Evolutionary conservation across 2,888 invertebrate genomes (phyloP).

Genomic region (Argyresthia goedartella): DNA sequence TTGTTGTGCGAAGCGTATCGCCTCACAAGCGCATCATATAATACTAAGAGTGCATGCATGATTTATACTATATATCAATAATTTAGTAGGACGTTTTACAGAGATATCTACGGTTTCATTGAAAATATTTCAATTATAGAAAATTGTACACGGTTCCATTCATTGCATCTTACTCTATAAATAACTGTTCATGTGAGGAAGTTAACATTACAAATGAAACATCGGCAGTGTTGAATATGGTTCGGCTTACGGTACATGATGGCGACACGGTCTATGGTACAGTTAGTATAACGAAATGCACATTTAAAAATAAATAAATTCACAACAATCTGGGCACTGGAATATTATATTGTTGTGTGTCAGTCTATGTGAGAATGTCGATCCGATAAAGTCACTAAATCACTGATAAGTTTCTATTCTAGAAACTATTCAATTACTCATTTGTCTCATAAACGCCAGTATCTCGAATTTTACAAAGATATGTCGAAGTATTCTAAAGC

Average conservation of each 20-base stretch:
- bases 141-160: constrained; percentile 27
- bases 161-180: constrained; percentile 5
- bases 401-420: not conserved
- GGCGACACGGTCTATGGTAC: too few relatives aligned
- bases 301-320: constrained; percentile 41
- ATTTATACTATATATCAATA: constrained; percentile 61
- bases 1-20: constrained; percentile 49
- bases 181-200: too few relatives aligned
- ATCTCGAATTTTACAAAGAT: constrained; percentile 61
- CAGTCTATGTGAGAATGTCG: constrained; percentile 39
- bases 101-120: constrained; percentile 39
- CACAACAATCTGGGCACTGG: constrained; percentile 23
- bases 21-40: constrained; percentile 50
- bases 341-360: constrained; percentile 20
- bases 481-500: constrained; percentile 70
- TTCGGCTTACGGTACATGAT: too few relatives aligned
- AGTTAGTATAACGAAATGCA: constrained; percentile 56
- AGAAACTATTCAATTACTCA: constrained; percentile 1
- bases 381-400: not conserved
- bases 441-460: constrained; percentile 34
- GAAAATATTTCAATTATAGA: constrained; percentile 47
- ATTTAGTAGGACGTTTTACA: constrained; percentile 62
- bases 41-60: constrained; percentile 69
- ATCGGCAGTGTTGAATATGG: too few relatives aligned
- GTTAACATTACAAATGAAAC: too few relatives aligned